phyloP scores from a whole-genome alignment of 2,797 vertebrate genomes.

The Acanthurus lineatus region DNA sequence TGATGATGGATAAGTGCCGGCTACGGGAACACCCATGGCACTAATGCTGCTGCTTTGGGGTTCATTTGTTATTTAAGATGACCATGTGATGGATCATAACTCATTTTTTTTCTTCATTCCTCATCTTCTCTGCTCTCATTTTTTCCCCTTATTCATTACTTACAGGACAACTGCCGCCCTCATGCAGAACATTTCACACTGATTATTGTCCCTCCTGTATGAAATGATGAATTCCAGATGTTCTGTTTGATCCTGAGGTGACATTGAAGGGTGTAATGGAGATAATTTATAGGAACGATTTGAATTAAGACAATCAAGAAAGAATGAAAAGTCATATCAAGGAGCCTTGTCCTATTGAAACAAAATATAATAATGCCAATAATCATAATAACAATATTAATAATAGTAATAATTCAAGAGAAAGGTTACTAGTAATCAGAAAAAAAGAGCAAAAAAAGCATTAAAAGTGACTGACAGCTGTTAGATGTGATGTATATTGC shows the following conservation, averaged over 20 bases:
- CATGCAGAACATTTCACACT: constrained; percentile 12
- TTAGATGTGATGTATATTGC: not conserved
- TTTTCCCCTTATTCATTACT: not conserved
- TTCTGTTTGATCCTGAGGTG: not conserved
- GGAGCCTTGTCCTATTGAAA: not conserved
- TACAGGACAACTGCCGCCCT: not conserved
- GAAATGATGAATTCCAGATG: constrained; percentile 15
- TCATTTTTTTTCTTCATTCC: not conserved
- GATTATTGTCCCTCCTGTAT: constrained; percentile 18
- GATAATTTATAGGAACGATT: constrained; percentile 6
- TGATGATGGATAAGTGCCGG: constrained; percentile 57
- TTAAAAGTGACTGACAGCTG: not conserved
- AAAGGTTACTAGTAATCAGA: not conserved
- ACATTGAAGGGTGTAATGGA: constrained; percentile 25
- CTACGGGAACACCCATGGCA: constrained; percentile 23
- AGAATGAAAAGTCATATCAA: not conserved
- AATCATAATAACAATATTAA: too few species aligned
- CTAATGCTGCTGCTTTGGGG: not conserved
- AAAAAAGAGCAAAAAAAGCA: not conserved
- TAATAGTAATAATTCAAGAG: not conserved
- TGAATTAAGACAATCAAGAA: not conserved
- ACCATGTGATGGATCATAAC: not conserved
- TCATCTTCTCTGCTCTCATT: not conserved
- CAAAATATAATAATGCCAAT: too few species aligned
- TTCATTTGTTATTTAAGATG: constrained; percentile 36